phyloP scores from a whole-genome alignment of 2,797 vertebrate species.

The Acanthis flammea region DNA sequence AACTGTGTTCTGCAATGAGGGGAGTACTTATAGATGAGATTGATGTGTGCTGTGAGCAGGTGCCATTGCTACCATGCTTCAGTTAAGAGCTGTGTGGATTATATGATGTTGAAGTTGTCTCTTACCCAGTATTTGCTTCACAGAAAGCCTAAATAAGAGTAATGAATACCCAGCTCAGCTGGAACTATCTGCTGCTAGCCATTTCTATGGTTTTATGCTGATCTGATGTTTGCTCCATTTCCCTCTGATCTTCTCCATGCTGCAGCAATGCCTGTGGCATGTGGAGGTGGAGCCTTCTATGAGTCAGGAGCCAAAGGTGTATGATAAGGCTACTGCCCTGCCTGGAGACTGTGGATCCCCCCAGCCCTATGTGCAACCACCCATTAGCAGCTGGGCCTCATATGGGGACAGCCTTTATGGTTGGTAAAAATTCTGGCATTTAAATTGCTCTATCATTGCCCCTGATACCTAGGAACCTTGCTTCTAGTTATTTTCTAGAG shows the following conservation, averaged over 20 bases:
- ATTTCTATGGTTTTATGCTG: neutral
- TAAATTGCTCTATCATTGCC: neutral
- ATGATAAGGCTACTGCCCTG: neutral
- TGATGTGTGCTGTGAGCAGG: neutral
- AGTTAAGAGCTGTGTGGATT: neutral
- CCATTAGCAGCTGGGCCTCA: neutral
- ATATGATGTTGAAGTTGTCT: neutral
- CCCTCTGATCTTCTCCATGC: neutral
- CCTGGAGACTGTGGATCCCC: neutral
- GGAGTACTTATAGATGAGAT: neutral
- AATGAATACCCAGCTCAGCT: neutral
- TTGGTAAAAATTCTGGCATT: neutral
- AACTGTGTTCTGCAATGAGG: conserved; percentile 18
- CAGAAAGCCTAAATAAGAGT: neutral
- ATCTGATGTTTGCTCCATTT: neutral
- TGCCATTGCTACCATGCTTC: neutral
- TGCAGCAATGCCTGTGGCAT: neutral
- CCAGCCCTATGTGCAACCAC: neutral
- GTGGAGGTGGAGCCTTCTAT: neutral
- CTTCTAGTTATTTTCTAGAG: neutral
- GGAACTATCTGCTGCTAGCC: neutral
- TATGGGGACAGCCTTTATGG: neutral
- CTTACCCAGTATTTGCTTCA: neutral
- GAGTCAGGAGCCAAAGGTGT: neutral
- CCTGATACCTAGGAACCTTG: neutral